phyloP scores from a whole-genome alignment of 2,113 vertebrate genomes.

The Heloderma charlesbogerti region DNA sequence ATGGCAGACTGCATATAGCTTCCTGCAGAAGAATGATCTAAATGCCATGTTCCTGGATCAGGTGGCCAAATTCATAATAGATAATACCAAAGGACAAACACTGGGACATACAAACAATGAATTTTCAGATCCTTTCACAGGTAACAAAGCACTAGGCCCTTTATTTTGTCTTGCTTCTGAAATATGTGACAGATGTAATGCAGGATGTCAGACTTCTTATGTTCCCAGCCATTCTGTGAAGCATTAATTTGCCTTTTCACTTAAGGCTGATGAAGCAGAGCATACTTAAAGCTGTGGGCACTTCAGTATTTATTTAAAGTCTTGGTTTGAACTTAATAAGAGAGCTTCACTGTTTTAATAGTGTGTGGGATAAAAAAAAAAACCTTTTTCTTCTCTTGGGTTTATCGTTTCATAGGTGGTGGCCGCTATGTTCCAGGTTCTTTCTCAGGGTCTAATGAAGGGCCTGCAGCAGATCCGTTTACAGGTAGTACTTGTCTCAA shows the following conservation, averaged over 20 bases:
- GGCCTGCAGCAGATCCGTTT: constrained; percentile 88
- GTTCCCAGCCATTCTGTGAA: not conserved
- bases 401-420: constrained; percentile 76
- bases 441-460: constrained; percentile 68
- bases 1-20: constrained; percentile 95
- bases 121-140: constrained; percentile 92
- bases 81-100: constrained; percentile 94
- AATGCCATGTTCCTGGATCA: constrained; percentile 97
- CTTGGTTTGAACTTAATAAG: not conserved
- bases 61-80: constrained; percentile 97
- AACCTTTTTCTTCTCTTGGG: constrained; percentile 7
- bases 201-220: not conserved
- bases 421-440: constrained; percentile 94
- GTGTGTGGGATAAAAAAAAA: not conserved
- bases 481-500: constrained; percentile 80
- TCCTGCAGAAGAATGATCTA: constrained; percentile 94
- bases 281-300: not conserved
- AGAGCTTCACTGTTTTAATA: not conserved
- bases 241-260: not conserved
- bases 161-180: not conserved
- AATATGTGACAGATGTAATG: not conserved
- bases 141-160: constrained; percentile 71
- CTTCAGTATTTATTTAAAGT: not conserved
- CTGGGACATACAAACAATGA: constrained; percentile 76
- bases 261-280: not conserved